Evolutionary conservation across 2,888 invertebrate species (phyloP).

Genomic region (Tenthredo distinguenda): DNA sequence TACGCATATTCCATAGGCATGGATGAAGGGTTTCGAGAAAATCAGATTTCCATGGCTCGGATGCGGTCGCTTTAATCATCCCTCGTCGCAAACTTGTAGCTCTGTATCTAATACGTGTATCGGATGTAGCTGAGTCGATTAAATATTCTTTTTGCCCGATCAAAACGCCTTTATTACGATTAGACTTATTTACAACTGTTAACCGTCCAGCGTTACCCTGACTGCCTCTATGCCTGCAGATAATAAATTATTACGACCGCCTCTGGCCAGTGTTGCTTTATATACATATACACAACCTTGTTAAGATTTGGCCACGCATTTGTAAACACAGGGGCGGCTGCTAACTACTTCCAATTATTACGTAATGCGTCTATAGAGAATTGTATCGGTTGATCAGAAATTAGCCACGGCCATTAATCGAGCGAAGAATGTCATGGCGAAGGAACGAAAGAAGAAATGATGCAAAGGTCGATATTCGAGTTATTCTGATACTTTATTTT

Average conservation of each 20-base stretch:
- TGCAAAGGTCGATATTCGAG: too few relatives aligned
- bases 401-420: neutral
- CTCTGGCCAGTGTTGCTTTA: constrained; percentile 39
- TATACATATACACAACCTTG: constrained; percentile 21
- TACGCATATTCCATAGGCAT: neutral
- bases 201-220: neutral
- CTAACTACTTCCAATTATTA: constrained; percentile 30
- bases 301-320: constrained; percentile 39
- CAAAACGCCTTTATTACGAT: constrained; percentile 10
- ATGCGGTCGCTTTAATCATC: constrained; percentile 19
- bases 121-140: neutral
- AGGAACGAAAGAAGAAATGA: neutral
- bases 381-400: neutral
- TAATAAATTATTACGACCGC: constrained; percentile 45
- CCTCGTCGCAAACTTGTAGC: neutral
- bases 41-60: neutral
- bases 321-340: constrained; percentile 35
- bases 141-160: neutral
- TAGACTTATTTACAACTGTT: constrained; percentile 22
- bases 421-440: neutral
- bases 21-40: neutral
- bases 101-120: neutral
- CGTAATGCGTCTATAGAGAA: neutral
- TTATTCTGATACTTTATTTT: too few relatives aligned
- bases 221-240: neutral